Base-by-base conservation (phyloP, 1,140 invertebrate genomes). In the Pseudomyrmex flavicornis region DNA sequence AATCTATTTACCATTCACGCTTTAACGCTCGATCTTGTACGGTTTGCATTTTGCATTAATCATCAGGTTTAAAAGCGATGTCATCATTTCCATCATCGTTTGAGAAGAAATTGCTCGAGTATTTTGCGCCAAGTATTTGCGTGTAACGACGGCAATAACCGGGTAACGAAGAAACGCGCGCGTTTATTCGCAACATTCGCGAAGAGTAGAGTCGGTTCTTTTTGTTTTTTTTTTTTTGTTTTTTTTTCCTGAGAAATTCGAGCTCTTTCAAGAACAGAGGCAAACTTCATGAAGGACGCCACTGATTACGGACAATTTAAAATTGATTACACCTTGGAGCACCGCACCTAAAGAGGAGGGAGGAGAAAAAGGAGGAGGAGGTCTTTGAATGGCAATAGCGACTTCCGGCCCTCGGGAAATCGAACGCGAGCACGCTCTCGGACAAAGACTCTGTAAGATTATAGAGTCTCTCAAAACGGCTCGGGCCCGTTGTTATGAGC, bases 391-490 rank as follows among this genome's bases (percentile, higher is more conserved):
- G 82, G 85, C 85, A 72, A 87, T 70, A 35, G 58, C 52, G 85
- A 80, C 82, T 88, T 88, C 82, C 86, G 82, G 86, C 82, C 75
- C 75, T 63, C 54, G 86, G 86, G 74, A 88, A 87, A 88, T 88
- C 86, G 86, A 88, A 88, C 82, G 85, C 86, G 85, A 80, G 73
- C 80, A 87, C 86, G 83, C 77, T 79, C 75, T 79, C 75, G 86
- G 85, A 83, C 63, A 70, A 88, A 88, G 87, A 82, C 75, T 26
- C 54, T 56, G 76, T 73, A 73, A 80, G 87, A 88, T 88, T 88
- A 88, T 85, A 72, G 83, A 88, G 87, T 58, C 87, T 73, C 80
- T 87, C 83, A 88, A 88, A 88, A 88, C 83, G 59, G 50, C 17
- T 59, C 58, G 70, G 70, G 22, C 72, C 26, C 72, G 80, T 85